Evolutionary conservation across 2,113 vertebrate genomes (phyloP), one percentile per base, ranked within the genome.

Genomic region (Ornithorhynchus anatinus): DNA sequence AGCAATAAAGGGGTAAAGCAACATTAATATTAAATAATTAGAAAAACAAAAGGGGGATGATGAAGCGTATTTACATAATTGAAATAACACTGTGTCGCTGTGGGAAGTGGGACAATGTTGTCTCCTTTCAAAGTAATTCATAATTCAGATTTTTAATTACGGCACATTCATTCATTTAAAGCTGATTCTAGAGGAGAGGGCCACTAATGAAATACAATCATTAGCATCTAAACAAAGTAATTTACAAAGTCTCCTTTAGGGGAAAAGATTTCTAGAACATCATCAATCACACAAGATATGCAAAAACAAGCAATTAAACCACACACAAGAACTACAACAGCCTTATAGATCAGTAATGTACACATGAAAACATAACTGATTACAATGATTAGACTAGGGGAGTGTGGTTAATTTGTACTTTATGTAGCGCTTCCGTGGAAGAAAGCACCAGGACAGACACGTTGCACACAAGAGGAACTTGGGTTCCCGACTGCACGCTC

Each of bases 191-290:
- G 96, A 97, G 96, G 94, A 98, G 97, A 97, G 96, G 94, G 93
- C 96, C 93, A 96, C 96, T 97, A 99, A 98, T 99, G 96, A 99
- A 99, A 97, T 95, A 95, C 96, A 97, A 98, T 99, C 97, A 99
- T 99, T 99, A 97, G 96, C 97, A 99, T 97, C 97, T 97, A 99
- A 99, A 98, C 97, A 99, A 99, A 97, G 96, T 99, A 99, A 99
- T 99, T 99, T 97, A 96, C 93, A 96, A 95, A 97, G 95, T 96
- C 96, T 97, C 96, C 97, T 97, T 94, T 98, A 96, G 97, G 96
- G 97, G 96, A 96, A 96, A 99, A 97, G 95, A 94, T 93, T 94
- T 92, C 93, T 93, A 94, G 93, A 93, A 96, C 96, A 97, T 96
- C 97, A 97, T 97, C 97, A 97, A 96, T 96, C 95, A 94, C 95